phyloP scores from a whole-genome alignment of 2,113 vertebrate species.

The Phyllopteryx taeniolatus region DNA sequence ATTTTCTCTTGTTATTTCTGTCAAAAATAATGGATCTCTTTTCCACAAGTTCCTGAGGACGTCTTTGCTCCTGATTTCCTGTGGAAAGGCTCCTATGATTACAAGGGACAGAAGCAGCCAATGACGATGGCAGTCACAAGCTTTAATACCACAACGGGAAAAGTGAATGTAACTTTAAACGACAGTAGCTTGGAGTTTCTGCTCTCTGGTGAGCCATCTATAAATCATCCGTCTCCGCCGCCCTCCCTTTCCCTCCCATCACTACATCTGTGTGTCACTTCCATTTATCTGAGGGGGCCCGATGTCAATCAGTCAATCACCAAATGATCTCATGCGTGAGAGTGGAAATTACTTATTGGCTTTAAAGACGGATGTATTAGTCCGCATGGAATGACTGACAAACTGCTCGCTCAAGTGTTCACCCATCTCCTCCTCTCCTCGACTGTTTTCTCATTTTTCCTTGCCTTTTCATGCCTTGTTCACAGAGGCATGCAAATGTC shows the following conservation, averaged over 20 bases:
- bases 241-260: slow-evolving; percentile 36
- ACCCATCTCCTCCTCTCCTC: slow-evolving; percentile 22
- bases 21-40: slow-evolving; percentile 10
- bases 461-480: slow-evolving; percentile 2
- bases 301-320: slow-evolving; percentile 63
- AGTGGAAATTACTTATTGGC: slow-evolving; percentile 63
- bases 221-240: slow-evolving; percentile 48
- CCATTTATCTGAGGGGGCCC: slow-evolving; percentile 55
- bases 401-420: slow-evolving; percentile 40
- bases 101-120: slow-evolving; percentile 91
- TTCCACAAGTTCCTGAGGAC: slow-evolving; percentile 86
- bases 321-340: slow-evolving; percentile 59
- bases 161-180: slow-evolving; percentile 91
- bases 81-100: slow-evolving; percentile 97
- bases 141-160: slow-evolving; percentile 88
- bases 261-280: slow-evolving; percentile 51
- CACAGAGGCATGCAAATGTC: slow-evolving; percentile 9
- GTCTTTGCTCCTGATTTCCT: slow-evolving; percentile 91
- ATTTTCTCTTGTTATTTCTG: slow-evolving; percentile 5
- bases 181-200: slow-evolving; percentile 89
- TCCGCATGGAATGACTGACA: slow-evolving; percentile 35
- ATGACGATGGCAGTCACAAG: slow-evolving; percentile 90
- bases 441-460: background rate
- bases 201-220: slow-evolving; percentile 85
- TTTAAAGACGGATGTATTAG: slow-evolving; percentile 49